phyloP scores from a whole-genome alignment of 2,888 invertebrate genomes.

The Biston betularia region DNA sequence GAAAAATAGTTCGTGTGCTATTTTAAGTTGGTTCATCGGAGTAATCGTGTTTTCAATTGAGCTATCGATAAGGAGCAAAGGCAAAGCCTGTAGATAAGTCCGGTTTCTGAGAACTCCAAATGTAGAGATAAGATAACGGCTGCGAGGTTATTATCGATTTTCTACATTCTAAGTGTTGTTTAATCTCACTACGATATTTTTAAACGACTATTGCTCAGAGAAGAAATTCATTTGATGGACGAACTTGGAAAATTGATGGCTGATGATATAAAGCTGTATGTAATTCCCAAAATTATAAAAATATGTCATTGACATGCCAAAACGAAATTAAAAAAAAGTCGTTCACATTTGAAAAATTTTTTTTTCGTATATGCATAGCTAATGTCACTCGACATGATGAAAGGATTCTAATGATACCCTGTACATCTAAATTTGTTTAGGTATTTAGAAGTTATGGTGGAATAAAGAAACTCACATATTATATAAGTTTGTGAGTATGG shows the following conservation, averaged over 20 bases:
- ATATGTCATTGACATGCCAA: too few species aligned
- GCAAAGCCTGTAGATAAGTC: slow-evolving; percentile 34
- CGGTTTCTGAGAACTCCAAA: slow-evolving; percentile 28
- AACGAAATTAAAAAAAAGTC: too few species aligned
- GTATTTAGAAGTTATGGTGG: too few species aligned
- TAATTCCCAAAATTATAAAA: too few species aligned
- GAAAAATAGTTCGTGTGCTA: background rate
- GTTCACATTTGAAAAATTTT: too few species aligned
- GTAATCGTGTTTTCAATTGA: slow-evolving; percentile 12
- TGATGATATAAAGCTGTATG: too few species aligned
- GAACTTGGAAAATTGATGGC: background rate
- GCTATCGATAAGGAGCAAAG: slow-evolving; percentile 24
- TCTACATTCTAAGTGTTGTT: slow-evolving; percentile 5
- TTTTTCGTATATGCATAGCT: too few species aligned
- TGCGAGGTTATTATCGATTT: slow-evolving; percentile 22
- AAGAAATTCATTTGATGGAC: background rate
- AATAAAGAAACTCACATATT: too few species aligned
- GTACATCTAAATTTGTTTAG: too few species aligned
- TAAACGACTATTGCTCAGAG: background rate
- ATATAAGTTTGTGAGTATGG: too few species aligned
- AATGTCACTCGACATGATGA: too few species aligned
- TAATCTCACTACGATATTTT: background rate
- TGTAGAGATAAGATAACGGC: slow-evolving; percentile 26
- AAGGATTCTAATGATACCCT: too few species aligned
- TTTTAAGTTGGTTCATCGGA: background rate